phyloP scores from a whole-genome alignment of 2,888 invertebrate genomes.

The Tanytarsus gracilentus region DNA sequence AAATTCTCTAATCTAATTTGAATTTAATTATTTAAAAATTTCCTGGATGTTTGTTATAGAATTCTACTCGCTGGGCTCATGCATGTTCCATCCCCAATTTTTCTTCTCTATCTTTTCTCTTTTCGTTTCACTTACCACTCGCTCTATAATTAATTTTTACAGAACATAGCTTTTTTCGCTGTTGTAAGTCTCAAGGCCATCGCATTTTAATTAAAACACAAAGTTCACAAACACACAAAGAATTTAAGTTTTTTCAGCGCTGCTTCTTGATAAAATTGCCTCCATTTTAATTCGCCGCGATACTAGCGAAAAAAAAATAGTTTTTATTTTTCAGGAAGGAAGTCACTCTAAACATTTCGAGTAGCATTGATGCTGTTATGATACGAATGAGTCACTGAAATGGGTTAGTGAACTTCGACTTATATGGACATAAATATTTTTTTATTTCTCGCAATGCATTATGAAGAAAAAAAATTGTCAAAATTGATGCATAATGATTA shows the following conservation, averaged over 20 bases:
- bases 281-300: too few species aligned
- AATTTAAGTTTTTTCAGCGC: too few species aligned
- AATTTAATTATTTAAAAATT: background rate
- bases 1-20: background rate
- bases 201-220: conserved; percentile 21
- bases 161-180: background rate
- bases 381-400: too few species aligned
- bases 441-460: too few species aligned
- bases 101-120: background rate
- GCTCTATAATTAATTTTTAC: conserved; percentile 10
- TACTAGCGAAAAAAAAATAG: background rate
- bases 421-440: too few species aligned
- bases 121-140: background rate
- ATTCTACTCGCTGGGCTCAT: background rate
- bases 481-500: too few species aligned
- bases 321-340: conserved; percentile 8
- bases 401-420: too few species aligned
- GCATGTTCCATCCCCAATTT: background rate
- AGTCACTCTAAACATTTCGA: too few species aligned
- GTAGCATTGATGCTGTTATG: too few species aligned
- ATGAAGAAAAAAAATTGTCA: too few species aligned
- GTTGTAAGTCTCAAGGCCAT: conserved; percentile 25
- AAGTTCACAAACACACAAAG: too few species aligned
- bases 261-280: conserved; percentile 7
- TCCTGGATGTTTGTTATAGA: background rate